A percentile compares a stretch with the other conserved stretches of the same genome.
phyloP scores from a whole-genome alignment of 2,797 vertebrate species.

The Gymnothorax reevesii region DNA sequence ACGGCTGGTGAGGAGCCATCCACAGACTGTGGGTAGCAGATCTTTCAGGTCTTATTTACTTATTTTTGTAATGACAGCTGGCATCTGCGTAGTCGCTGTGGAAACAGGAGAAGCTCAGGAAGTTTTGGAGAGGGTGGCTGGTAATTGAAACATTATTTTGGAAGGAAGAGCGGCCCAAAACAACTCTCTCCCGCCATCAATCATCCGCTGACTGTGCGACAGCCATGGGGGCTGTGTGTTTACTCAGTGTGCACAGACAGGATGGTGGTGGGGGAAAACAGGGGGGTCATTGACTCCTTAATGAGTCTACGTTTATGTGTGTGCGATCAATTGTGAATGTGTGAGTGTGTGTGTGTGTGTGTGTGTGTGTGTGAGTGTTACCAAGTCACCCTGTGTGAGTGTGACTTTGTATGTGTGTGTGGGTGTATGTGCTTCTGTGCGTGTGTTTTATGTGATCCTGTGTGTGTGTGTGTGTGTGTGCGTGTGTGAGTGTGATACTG shows the following conservation, averaged over 20 bases:
- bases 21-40: neutral
- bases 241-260: slow-evolving; percentile 33
- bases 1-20: neutral
- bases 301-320: slow-evolving; percentile 44
- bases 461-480: no score
- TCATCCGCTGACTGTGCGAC: slow-evolving; percentile 25
- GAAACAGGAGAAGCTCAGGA: neutral
- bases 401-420: no score
- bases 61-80: slow-evolving; percentile 16
- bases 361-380: no score
- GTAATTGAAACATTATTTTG: slow-evolving; percentile 31
- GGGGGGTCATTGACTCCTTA: slow-evolving; percentile 33
- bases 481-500: no score
- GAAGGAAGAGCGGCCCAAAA: slow-evolving; percentile 27
- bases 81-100: slow-evolving; percentile 3
- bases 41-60: neutral
- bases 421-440: neutral
- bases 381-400: no score
- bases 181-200: slow-evolving; percentile 32
- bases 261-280: slow-evolving; percentile 36
- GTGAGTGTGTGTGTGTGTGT: slow-evolving; percentile 42
- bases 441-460: no score
- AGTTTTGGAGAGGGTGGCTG: neutral
- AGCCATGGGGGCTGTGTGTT: slow-evolving; percentile 28
- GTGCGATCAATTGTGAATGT: slow-evolving; percentile 22